These are phyloP conservation scores for Danio kyathit DNA, from an alignment of 2,797 vertebrate species.

Conservation along the genomic window DNA sequence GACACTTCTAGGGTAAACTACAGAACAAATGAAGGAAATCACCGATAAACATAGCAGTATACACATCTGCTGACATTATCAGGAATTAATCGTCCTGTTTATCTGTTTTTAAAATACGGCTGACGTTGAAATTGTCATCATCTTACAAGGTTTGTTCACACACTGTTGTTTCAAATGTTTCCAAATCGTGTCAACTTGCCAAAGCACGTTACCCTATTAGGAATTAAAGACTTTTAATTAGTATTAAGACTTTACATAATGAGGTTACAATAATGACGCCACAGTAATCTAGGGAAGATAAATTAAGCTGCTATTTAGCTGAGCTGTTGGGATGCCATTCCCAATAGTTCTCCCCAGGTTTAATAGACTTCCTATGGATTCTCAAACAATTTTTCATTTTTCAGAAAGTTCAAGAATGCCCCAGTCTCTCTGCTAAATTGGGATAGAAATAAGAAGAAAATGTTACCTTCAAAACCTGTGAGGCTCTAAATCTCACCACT, in stretches of 20 bases:
- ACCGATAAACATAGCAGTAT: slow-evolving; percentile 65
- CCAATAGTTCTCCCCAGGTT: neutral
- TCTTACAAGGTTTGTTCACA: slow-evolving; percentile 2
- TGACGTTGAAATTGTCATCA: slow-evolving; percentile 41
- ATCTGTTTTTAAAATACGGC: slow-evolving; percentile 53
- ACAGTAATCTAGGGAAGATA: neutral
- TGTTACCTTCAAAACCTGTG: neutral
- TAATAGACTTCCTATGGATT: neutral
- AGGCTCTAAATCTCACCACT: neutral
- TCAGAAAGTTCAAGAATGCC: neutral
- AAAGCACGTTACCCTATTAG: slow-evolving; percentile 5
- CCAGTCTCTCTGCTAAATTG: neutral
- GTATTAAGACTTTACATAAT: neutral
- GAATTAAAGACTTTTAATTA: neutral
- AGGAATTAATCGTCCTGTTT: slow-evolving; percentile 63
- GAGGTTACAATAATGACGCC: neutral
- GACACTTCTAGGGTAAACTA: slow-evolving; percentile 65
- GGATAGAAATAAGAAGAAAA: too few species aligned
- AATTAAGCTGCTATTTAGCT: neutral
- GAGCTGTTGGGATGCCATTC: neutral
- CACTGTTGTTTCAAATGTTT: slow-evolving; percentile 10
- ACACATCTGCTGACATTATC: slow-evolving; percentile 65
- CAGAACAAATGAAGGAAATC: slow-evolving; percentile 73
- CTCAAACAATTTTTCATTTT: neutral
- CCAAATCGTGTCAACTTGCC: neutral